These are phyloP conservation scores for Manduca sexta DNA, from an alignment of 1,140 invertebrate species.

Conservation along the genomic window DNA sequence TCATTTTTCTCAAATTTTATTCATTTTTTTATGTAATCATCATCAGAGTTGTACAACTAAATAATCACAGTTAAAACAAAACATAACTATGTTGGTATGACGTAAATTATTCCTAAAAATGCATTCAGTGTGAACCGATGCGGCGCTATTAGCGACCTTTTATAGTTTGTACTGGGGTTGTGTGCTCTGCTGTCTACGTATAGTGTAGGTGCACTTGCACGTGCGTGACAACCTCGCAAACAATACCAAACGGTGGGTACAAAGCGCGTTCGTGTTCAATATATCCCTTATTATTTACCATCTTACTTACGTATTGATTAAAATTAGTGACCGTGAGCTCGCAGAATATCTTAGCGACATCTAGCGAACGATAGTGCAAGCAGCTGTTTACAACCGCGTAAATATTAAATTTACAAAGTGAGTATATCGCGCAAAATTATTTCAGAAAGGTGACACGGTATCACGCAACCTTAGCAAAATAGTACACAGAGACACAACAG, in stretches of 20 bases:
- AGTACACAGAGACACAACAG: slow-evolving; percentile 28
- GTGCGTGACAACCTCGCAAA: not conserved
- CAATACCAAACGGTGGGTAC: not conserved
- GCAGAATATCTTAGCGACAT: too few species aligned
- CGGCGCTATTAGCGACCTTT: slow-evolving; percentile 20
- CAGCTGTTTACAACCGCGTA: too few species aligned
- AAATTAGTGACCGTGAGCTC: too few species aligned
- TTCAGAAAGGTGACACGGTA: too few species aligned
- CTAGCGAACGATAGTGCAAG: too few species aligned
- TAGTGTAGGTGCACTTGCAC: slow-evolving; percentile 31
- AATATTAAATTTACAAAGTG: too few species aligned
- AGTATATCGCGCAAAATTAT: too few species aligned
- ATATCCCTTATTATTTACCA: too few species aligned
- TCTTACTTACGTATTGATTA: too few species aligned
- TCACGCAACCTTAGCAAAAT: not conserved
- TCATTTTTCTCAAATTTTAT: slow-evolving; percentile 59
- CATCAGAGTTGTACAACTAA: slow-evolving; percentile 73
- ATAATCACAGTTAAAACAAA: slow-evolving; percentile 75
- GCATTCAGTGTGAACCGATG: not conserved
- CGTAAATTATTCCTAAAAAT: slow-evolving; percentile 58
- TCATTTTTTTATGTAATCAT: slow-evolving; percentile 73
- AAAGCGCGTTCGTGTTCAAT: too few species aligned
- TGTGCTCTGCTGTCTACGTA: slow-evolving; percentile 60
- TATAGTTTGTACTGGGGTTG: slow-evolving; percentile 57
- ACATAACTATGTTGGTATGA: slow-evolving; percentile 63